Evolutionary conservation across 2,797 vertebrate species (phyloP), one percentile per base, ranked within the genome.

Genomic region (Acrossocheilus wenchowensis): DNA sequence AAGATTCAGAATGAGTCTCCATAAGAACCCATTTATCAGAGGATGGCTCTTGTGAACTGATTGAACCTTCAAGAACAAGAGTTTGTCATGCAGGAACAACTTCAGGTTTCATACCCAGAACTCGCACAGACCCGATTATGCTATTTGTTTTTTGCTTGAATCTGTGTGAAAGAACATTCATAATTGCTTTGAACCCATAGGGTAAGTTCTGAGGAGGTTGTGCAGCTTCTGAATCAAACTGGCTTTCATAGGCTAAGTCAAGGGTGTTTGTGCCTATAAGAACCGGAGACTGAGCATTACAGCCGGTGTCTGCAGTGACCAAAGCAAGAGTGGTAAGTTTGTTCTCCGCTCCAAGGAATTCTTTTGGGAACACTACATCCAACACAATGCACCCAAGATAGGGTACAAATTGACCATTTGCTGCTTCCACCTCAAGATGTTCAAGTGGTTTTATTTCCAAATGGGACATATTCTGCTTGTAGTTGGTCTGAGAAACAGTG

Each of bases 371-470:
- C 36, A 43, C 36, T 6, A 84, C 45, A 26, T 45, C 41, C 15
- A 75, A 17, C 23, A n/a, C 72, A 23, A 64, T 62, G 30, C 62
- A 84, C 9, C 83, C 83, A 30, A 43, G 62, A 7, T 84, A 84
- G 3, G 73, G 83, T 1, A 84, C 73, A 1, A 43, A 5, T 57
- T 84, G 83, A 15, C 83, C 72, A 78, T 84, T 78, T 15, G 83
- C 83, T 36, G 36, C 73, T 34, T 84, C 83, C 6, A 84, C 74
- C 6, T 84, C 73, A 19, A 84, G 57, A 39, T 77, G 30, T 26
- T 78, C 73, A 50, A 84, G 6, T 4, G 41, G 57, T 1, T 84
- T 73, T 2, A 78, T 64, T 10, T 68, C 54, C 50, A 60, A 8
- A 41, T 82, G 45, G 10, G 66, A 57, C 11, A 87, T 36, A 14